These are phyloP conservation scores for Catharus fuscescens DNA, from an alignment of 2,113 vertebrate genomes.

Conservation along the genomic window DNA sequence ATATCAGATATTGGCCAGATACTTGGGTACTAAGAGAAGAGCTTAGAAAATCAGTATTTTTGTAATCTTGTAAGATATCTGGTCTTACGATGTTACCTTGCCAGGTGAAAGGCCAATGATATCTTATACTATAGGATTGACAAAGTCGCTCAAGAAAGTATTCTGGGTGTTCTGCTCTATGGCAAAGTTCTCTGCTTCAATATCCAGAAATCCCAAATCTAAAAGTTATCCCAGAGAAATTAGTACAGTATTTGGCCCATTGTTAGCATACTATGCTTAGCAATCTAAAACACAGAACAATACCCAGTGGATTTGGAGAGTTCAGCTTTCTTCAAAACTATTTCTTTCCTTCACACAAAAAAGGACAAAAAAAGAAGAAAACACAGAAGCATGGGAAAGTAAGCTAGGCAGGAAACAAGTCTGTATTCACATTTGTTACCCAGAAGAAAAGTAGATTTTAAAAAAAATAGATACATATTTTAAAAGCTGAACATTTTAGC, in stretches of 20 bases:
- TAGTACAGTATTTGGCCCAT: background rate
- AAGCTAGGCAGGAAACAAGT: constrained; percentile 55
- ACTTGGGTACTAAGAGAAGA: background rate
- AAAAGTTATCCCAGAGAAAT: background rate
- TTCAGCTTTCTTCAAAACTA: constrained; percentile 54
- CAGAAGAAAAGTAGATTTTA: constrained; percentile 1
- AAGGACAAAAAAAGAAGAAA: constrained; percentile 51
- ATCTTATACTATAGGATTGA: background rate
- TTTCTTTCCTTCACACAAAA: constrained; percentile 41
- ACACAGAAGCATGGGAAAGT: constrained; percentile 53
- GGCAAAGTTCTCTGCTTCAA: background rate
- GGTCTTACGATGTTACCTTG: background rate
- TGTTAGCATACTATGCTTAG: constrained; percentile 9
- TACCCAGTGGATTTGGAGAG: constrained; percentile 51
- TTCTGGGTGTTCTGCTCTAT: background rate
- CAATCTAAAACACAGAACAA: constrained; percentile 36
- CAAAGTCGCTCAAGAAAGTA: background rate
- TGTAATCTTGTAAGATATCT: background rate
- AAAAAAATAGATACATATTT: background rate
- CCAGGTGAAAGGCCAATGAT: background rate
- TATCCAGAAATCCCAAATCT: background rate
- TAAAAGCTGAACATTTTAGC: background rate
- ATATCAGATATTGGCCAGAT: background rate
- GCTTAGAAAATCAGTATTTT: background rate
- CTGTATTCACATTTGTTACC: constrained; percentile 44